phyloP scores from a whole-genome alignment of 2,888 invertebrate genomes.

The Metallyticus violacea region DNA sequence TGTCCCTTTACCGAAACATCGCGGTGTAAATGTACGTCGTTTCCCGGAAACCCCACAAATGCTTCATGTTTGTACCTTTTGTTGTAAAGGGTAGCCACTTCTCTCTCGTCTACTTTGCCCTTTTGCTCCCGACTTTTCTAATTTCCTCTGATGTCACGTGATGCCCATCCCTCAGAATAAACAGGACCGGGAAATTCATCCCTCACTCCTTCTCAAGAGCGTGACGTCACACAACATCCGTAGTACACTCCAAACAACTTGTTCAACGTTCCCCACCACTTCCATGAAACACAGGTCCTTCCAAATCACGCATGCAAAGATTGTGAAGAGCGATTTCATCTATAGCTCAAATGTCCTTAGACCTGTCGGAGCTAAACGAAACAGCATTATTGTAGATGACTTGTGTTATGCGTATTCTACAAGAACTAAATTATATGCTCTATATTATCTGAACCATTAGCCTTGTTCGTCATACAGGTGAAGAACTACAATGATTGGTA shows the following conservation, averaged over 20 bases:
- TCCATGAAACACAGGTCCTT: background rate
- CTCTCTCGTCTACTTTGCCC: too few relatives aligned
- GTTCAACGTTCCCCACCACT: background rate
- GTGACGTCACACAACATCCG: constrained; percentile 12
- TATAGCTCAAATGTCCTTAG: too few relatives aligned
- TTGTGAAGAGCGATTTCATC: background rate
- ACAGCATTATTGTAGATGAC: too few relatives aligned
- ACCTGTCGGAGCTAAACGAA: too few relatives aligned
- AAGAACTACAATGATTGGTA: too few relatives aligned
- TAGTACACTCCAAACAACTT: background rate
- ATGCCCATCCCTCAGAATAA: background rate
- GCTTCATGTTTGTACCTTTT: background rate
- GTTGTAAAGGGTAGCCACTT: background rate
- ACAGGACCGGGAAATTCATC: background rate
- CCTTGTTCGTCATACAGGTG: too few relatives aligned
- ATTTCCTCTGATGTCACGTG: constrained; percentile 11
- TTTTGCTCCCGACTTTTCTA: constrained; percentile 7
- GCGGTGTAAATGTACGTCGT: background rate
- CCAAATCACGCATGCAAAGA: background rate
- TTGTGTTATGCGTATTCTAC: too few relatives aligned
- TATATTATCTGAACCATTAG: too few relatives aligned
- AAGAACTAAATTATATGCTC: too few relatives aligned
- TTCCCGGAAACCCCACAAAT: too few relatives aligned
- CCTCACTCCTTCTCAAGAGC: background rate
- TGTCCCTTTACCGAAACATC: background rate